These are phyloP conservation scores for Panopea generosa DNA, from an alignment of 2,888 invertebrate species.

Conservation along the genomic window DNA sequence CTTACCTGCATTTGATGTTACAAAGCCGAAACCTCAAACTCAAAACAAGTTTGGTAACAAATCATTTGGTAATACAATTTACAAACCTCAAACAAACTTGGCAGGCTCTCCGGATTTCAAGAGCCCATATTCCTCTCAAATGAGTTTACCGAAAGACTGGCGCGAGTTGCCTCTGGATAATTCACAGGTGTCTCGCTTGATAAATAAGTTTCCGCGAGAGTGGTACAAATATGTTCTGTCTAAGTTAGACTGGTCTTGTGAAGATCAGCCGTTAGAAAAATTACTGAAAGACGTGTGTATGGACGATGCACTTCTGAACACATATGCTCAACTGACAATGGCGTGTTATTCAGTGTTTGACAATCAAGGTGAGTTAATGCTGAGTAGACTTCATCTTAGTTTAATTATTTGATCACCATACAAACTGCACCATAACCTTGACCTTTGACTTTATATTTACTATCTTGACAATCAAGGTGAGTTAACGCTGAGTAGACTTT, in stretches of 20 bases:
- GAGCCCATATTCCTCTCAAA: constrained; percentile 77
- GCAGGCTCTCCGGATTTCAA: constrained; percentile 80
- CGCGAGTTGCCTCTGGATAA: constrained; percentile 79
- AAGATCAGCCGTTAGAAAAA: constrained; percentile 70
- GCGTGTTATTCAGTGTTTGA: constrained; percentile 82
- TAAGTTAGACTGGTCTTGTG: constrained; percentile 71
- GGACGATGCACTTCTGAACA: constrained; percentile 76
- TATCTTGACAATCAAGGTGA: too few species aligned
- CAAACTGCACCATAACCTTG: too few species aligned
- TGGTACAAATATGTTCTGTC: constrained; percentile 81
- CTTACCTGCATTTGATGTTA: constrained; percentile 78
- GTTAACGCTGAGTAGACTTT: too few species aligned
- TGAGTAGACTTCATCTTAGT: too few species aligned
- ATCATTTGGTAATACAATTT: constrained; percentile 70
- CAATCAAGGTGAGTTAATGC: constrained; percentile 72
- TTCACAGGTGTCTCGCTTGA: constrained; percentile 73
- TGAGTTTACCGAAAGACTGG: constrained; percentile 80
- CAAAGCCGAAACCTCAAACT: constrained; percentile 55
- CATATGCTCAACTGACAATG: constrained; percentile 82
- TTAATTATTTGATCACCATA: too few species aligned
- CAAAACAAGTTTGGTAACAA: constrained; percentile 39
- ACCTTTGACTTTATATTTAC: too few species aligned
- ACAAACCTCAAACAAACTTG: constrained; percentile 79
- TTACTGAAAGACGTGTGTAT: constrained; percentile 73
- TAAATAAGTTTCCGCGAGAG: constrained; percentile 77